These are phyloP conservation scores for Idaea straminata DNA, from an alignment of 2,888 invertebrate genomes.

Conservation along the genomic window DNA sequence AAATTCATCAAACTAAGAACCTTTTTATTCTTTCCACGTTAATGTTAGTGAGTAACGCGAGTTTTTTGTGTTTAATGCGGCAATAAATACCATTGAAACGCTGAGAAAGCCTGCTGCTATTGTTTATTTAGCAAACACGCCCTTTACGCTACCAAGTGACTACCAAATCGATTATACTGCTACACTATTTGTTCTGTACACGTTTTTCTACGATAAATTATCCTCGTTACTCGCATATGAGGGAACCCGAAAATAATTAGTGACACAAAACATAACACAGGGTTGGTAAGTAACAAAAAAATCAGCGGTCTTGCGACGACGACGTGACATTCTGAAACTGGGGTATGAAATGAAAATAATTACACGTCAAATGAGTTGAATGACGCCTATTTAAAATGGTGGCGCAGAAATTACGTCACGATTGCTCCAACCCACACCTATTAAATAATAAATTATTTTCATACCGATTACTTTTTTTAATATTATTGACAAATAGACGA, in stretches of 20 bases:
- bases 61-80: background rate
- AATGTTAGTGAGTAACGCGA: background rate
- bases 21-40: constrained; percentile 1
- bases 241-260: constrained; percentile 54
- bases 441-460: background rate
- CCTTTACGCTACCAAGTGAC: background rate
- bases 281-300: constrained; percentile 52
- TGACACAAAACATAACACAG: constrained; percentile 49
- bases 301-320: constrained; percentile 31
- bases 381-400: constrained; percentile 64
- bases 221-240: constrained; percentile 29
- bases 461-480: background rate
- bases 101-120: background rate
- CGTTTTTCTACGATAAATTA: constrained; percentile 16
- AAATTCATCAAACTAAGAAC: constrained; percentile 6
- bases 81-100: background rate
- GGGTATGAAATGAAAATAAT: constrained; percentile 64
- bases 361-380: constrained; percentile 68
- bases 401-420: constrained; percentile 39
- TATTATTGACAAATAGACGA: background rate
- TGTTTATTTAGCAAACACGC: background rate
- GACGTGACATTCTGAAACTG: constrained; percentile 51
- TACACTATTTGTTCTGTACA: constrained; percentile 5
- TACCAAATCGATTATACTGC: background rate
- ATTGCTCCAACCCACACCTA: constrained; percentile 31